These are phyloP conservation scores for Slavum lentiscoides DNA, from an alignment of 2,888 invertebrate genomes.

Conservation along the genomic window DNA sequence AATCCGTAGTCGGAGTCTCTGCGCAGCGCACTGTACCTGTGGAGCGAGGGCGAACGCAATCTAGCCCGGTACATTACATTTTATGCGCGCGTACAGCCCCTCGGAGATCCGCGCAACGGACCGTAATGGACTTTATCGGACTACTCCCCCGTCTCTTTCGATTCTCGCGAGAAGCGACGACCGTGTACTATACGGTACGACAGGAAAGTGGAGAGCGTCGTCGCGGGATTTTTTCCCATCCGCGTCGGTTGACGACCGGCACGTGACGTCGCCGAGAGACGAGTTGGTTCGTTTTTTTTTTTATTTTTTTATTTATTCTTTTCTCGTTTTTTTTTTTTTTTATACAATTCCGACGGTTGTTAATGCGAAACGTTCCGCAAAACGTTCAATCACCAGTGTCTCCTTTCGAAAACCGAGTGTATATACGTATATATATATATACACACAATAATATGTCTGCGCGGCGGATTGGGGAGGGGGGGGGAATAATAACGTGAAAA, in stretches of 20 bases:
- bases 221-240: slow-evolving; percentile 30
- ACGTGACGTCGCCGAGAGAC: slow-evolving; percentile 12
- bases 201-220: too few relatives aligned
- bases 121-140: slow-evolving; percentile 26
- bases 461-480: neutral
- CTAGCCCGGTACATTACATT: too few relatives aligned
- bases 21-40: too few relatives aligned
- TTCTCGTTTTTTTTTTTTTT: neutral
- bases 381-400: slow-evolving; percentile 27
- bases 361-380: slow-evolving; percentile 25
- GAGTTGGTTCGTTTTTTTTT: neutral
- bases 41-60: too few relatives aligned
- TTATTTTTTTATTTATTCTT: neutral
- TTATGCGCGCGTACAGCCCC: too few relatives aligned
- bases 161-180: neutral
- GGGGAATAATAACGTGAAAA: neutral
- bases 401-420: too few relatives aligned
- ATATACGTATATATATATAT: too few relatives aligned
- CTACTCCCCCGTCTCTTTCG: too few relatives aligned
- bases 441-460: neutral
- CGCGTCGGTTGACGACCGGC: slow-evolving; percentile 31
- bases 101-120: neutral
- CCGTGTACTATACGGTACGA: neutral
- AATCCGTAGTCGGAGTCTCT: too few relatives aligned
- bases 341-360: slow-evolving; percentile 8